Evolutionary conservation across 2,797 vertebrate genomes (phyloP), one percentile per base, ranked within the genome.

Genomic region (Ptychadena robeensis): DNA sequence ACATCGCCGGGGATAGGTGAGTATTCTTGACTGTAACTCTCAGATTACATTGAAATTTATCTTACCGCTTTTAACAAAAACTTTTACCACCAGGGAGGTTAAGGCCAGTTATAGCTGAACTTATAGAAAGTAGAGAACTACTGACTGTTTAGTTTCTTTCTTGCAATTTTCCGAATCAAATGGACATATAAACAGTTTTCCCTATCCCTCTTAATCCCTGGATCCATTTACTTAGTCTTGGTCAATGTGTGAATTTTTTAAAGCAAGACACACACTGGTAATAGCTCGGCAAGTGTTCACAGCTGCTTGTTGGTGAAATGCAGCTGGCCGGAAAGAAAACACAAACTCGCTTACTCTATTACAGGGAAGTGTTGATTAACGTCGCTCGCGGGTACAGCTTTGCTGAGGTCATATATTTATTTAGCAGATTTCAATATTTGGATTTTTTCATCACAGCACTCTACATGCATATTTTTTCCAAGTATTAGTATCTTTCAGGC

Each of bases 131-230:
- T 31, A 25, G 28, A 67, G 31, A 57, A 67, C 44, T 38, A 31
- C 32, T 68, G 70, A 9, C 35, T 75, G 40, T 70, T 71, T 63
- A 81, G 48, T 35, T 63, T 32, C 70, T 31, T 35, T 35, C 34
- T 12, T 77, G 81, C 67, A 77, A 82, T 67, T 78, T 82, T 72
- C 25, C 78, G 81, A 48, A 35, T 82, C 67, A 71, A 30, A 76
- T 82, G 37, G 25, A 70, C 70, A 1, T 65, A 57, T 72, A 37
- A 37, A n/a, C 37, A 61, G 14, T 12, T 57, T 70, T 63, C 7
- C 28, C 65, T 77, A 72, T 65, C 81, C 66, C 32, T 8, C 37
- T 57, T 77, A 82, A 77, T 78, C 81, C 67, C 74, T 37, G 74
- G 38, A 71, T 78, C 66, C 72, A 30, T 75, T 59, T 70, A 59